Evolutionary conservation across 2,797 vertebrate species (phyloP), one percentile per base, ranked within the genome.

Genomic region (Pseudocheirus occidentalis): DNA sequence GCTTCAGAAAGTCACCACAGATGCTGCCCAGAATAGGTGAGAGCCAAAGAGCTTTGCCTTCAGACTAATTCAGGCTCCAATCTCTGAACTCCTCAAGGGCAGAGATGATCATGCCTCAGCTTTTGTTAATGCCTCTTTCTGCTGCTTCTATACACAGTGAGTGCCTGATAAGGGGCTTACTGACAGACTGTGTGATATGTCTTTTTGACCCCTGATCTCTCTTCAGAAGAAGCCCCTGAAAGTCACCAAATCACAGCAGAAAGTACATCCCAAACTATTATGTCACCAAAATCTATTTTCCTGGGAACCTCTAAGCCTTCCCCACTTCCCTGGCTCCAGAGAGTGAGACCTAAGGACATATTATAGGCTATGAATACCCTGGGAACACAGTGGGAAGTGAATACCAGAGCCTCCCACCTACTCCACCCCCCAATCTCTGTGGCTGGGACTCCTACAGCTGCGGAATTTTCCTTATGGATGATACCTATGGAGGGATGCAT

Each of bases 41-140:
- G 5, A 59, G 62, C 91, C 6, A 4, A 24, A 55, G 5, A 21
- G 56, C 29, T 56, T 90, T 95, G 29, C 92, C 92, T 91, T 52
- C 81, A 12, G 5, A 87, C 91, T 95, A 58, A 31, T 0, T 29
- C 56, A 21, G 92, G 91, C 91, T 95, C 93, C 94, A 50, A 90
- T 87, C 12, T 52, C 95, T 73, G 40, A 59, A 0, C 89, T 54
- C 95, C 31, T 91, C 96, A 96, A 96, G 97, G 97, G 59, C 58
- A 0, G 9, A n/a, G 62, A 93, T 55, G 46, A 50, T 0, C 73
- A 46, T 1, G 1, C 2, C 66, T 54, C 40, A n/a, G 53, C 31
- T 55, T n/a, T n/a, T 4, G 9, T 4, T n/a, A n/a, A 24, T n/a
- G 91, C 89, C 73, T 66, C 81, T 52, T 46, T 87, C 55, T 21